These are phyloP conservation scores for Enteromius mattozi DNA, from an alignment of 2,797 vertebrate species.

Conservation along the genomic window DNA sequence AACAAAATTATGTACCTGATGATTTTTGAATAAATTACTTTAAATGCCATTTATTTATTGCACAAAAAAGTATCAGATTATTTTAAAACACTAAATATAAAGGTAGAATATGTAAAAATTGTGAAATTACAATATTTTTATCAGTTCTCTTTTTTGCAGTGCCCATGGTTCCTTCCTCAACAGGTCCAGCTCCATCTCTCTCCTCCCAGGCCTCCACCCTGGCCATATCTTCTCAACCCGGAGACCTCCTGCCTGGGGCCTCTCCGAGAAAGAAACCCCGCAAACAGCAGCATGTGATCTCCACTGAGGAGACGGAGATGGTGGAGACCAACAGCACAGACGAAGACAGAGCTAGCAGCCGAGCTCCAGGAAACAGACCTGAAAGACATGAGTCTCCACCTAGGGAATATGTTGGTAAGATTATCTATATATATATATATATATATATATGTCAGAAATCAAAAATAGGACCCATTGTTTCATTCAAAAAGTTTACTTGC, in stretches of 20 bases:
- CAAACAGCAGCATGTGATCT: constrained; percentile 98
- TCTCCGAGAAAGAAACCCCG: constrained; percentile 97
- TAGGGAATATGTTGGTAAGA: constrained; percentile 94
- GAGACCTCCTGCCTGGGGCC: constrained; percentile 91
- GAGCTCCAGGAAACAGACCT: constrained; percentile 84
- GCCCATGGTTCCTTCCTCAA: constrained; percentile 40
- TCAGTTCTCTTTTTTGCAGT: constrained; percentile 20
- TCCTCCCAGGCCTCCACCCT: constrained; percentile 74
- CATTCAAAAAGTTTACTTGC: background rate
- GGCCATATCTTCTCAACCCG: constrained; percentile 79
- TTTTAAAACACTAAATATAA: background rate
- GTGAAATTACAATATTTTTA: background rate
- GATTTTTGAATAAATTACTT: background rate
- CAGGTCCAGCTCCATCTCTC: constrained; percentile 42
- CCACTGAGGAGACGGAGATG: constrained; percentile 98
- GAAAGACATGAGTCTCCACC: constrained; percentile 94
- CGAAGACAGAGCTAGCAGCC: constrained; percentile 88
- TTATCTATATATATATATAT: background rate
- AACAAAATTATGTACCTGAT: background rate
- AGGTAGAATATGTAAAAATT: background rate
- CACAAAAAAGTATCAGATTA: background rate
- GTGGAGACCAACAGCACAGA: constrained; percentile 99
- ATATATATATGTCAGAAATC: background rate
- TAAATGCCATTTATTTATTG: background rate
- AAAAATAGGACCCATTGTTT: background rate